phyloP scores from a whole-genome alignment of 2,113 vertebrate genomes.

The Ciconia maguari region DNA sequence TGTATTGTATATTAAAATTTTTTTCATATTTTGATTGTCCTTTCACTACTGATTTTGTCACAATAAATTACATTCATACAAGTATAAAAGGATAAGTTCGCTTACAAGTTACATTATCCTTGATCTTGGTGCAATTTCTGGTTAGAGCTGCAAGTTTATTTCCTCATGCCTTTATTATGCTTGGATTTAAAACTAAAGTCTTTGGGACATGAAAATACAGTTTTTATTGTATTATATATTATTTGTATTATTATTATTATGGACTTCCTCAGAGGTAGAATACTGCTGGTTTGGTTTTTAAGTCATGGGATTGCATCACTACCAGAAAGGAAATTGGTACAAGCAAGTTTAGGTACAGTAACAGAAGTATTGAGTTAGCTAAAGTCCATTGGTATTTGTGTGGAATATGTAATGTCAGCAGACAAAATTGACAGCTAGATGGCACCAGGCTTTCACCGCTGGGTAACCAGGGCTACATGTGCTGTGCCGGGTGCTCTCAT shows the following conservation, averaged over 20 bases:
- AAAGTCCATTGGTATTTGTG: neutral
- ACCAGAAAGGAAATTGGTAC: neutral
- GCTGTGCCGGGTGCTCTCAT: neutral
- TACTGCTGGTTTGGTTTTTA: neutral
- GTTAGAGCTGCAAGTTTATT: neutral
- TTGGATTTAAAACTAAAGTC: neutral
- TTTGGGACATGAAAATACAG: neutral
- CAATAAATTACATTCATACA: neutral
- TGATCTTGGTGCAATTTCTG: neutral
- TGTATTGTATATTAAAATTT: neutral
- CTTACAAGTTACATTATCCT: neutral
- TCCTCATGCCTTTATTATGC: neutral
- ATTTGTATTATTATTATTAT: neutral
- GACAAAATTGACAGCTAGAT: slow-evolving; percentile 33
- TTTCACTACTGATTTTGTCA: neutral
- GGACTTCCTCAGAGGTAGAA: neutral
- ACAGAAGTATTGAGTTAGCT: fast-evolving
- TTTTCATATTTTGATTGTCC: neutral
- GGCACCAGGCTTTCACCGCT: slow-evolving; percentile 46
- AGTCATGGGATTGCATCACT: neutral
- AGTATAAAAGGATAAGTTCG: neutral
- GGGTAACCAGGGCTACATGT: neutral
- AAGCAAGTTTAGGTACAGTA: neutral
- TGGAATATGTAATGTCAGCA: neutral
- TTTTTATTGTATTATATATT: neutral